Conservation (phyloP, 2,797 vertebrate species). For the Sebastes steindachneri region DNA sequence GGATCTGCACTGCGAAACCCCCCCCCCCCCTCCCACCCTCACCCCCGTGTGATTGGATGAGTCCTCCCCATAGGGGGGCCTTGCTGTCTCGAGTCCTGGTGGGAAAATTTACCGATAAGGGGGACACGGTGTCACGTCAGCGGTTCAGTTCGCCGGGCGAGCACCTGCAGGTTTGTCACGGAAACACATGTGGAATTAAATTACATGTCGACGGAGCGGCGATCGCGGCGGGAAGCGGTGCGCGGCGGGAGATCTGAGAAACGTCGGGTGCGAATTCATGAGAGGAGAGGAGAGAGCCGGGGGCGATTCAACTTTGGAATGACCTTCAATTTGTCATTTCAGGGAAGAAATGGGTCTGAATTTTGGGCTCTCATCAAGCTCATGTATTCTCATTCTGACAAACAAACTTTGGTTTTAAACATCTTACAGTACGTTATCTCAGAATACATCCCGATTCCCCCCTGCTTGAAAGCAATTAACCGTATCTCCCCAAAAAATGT, state of each 20-base stretch:
- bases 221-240: neutral
- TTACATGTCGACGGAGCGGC: slow-evolving; percentile 4
- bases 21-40: too few species aligned
- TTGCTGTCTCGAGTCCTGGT: slow-evolving; percentile 4
- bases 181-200: slow-evolving; percentile 43
- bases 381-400: slow-evolving; percentile 4
- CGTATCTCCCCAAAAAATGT: neutral
- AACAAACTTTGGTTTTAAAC: neutral
- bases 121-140: slow-evolving; percentile 40
- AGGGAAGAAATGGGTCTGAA: neutral
- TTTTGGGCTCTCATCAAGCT: neutral
- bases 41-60: neutral
- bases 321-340: slow-evolving; percentile 39
- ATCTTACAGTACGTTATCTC: too few species aligned
- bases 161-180: slow-evolving; percentile 30
- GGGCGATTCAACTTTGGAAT: slow-evolving; percentile 26
- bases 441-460: neutral
- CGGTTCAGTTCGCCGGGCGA: slow-evolving; percentile 29
- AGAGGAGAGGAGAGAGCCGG: neutral
- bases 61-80: neutral
- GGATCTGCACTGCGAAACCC: slow-evolving; percentile 10
- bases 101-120: slow-evolving; percentile 36
- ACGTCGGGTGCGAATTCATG: neutral
- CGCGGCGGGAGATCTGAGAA: slow-evolving; percentile 2
- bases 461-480: neutral